These are phyloP conservation scores for Temnothorax ravouxi DNA, from an alignment of 2,888 invertebrate species.

Conservation along the genomic window DNA sequence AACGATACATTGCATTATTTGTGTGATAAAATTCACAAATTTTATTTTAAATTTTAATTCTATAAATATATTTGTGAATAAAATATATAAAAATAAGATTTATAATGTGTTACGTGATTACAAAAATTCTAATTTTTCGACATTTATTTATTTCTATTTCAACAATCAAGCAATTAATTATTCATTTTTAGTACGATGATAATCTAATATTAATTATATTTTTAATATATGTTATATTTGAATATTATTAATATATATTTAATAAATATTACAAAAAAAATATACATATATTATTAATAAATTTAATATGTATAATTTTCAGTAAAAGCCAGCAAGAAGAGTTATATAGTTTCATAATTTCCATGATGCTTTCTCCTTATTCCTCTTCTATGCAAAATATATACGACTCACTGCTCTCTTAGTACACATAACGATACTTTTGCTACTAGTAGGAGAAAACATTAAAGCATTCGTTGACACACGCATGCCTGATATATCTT, in stretches of 20 bases:
- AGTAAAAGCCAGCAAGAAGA: background rate
- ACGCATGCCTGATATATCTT: background rate
- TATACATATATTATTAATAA: too few relatives aligned
- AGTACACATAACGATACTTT: slow-evolving; percentile 18
- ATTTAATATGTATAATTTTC: slow-evolving; percentile 1
- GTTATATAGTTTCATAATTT: slow-evolving; percentile 25
- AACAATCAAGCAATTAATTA: background rate
- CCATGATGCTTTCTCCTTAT: slow-evolving; percentile 39
- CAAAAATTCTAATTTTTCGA: background rate
- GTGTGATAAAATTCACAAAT: too few relatives aligned
- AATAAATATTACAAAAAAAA: background rate
- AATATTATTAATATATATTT: background rate
- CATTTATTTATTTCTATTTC: background rate
- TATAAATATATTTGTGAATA: background rate
- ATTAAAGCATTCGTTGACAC: slow-evolving; percentile 15
- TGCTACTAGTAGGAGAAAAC: background rate
- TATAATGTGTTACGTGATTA: background rate
- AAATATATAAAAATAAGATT: background rate
- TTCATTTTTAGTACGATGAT: background rate
- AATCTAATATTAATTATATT: background rate
- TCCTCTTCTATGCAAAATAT: slow-evolving; percentile 5
- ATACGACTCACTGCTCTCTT: slow-evolving; percentile 5
- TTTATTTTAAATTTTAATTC: background rate
- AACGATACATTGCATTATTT: background rate
- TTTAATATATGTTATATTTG: background rate